Base-by-base conservation (phyloP, 30 jellyfish, hydroid and myxozoan genomes). In the Aurelia sp. region DNA sequence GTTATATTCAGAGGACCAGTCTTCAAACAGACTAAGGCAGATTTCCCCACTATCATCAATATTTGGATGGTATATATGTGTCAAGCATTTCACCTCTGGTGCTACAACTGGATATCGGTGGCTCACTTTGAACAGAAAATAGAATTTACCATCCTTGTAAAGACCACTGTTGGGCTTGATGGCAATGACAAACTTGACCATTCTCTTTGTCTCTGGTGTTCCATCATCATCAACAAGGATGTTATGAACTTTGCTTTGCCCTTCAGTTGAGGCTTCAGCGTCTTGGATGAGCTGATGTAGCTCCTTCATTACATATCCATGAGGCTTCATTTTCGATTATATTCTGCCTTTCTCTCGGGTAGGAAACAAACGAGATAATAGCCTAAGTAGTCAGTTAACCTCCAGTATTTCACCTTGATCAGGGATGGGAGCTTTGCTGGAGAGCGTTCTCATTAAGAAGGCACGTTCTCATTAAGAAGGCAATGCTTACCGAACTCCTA, bases 21-120 rank as follows among this genome's bases (percentile, higher is more conserved):
- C 98, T 33, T 93, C 97, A 30, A 93, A 73, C 84, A 93, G 69
- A 66, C 97, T 85, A 48, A 93, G 85, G 75, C 98, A 93, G 66
- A 93, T 86, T 40, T 93, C 97, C 4, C 98, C 98, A 40, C 66
- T 84, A 71, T 93, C 97, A 51, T 93, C 98, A 71, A 93, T 93
- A 62, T 93, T 93, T 60, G 98, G 98, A 71, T 93, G 98, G 71
- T 88, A 93, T 33, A 93, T 84, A 9, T 85, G 91, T 18, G 86
- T 85, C 22, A 76, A 83, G 71, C 98, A 93, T 62, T 40, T 65
- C 8, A 93, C 66, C 11, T 21, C 21, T 17, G 98, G 98, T 17
- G 97, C 65, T n/a, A 57, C 61, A 27, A 21, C 21, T 4, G 98
- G 98, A 78, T 93, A 93, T n/a, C 86, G 75, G 12, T 62, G 73